Evolutionary conservation across 2,888 invertebrate genomes (phyloP).

Genomic region (Drosophila phalerata): DNA sequence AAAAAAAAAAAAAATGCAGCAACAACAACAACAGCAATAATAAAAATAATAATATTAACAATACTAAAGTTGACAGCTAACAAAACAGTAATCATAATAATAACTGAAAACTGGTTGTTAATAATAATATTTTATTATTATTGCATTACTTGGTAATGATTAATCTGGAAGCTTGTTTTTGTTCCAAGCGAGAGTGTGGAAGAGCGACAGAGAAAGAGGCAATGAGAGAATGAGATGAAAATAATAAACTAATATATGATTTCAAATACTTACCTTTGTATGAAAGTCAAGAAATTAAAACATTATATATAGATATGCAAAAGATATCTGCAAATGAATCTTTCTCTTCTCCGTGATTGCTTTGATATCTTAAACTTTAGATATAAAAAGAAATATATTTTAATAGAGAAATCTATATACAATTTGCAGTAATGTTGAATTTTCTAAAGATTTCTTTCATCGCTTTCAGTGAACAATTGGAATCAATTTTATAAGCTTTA

Average conservation of each 20-base stretch:
- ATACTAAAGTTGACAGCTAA: conserved; percentile 56
- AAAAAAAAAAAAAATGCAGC: conserved; percentile 24
- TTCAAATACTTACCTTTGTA: conserved; percentile 1
- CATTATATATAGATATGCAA: not conserved
- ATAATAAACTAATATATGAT: not conserved
- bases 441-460: not conserved
- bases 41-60: conserved; percentile 34
- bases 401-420: not conserved
- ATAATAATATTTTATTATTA: conserved; percentile 76
- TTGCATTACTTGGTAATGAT: conserved; percentile 77
- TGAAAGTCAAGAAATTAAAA: conserved; percentile 6
- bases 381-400: not conserved
- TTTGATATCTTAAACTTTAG: not conserved
- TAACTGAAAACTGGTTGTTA: conserved; percentile 73
- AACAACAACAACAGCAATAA: conserved; percentile 29
- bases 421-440: not conserved
- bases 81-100: conserved; percentile 65
- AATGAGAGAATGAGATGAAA: not conserved
- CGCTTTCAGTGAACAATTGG: not conserved
- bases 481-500: conserved; percentile 1
- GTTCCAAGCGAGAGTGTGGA: conserved; percentile 26
- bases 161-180: conserved; percentile 57
- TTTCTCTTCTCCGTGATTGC: not conserved
- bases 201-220: not conserved
- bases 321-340: not conserved